Conservation (phyloP, 64 coral and sea anemone genomes). For the Stichodactyla mertensii region DNA sequence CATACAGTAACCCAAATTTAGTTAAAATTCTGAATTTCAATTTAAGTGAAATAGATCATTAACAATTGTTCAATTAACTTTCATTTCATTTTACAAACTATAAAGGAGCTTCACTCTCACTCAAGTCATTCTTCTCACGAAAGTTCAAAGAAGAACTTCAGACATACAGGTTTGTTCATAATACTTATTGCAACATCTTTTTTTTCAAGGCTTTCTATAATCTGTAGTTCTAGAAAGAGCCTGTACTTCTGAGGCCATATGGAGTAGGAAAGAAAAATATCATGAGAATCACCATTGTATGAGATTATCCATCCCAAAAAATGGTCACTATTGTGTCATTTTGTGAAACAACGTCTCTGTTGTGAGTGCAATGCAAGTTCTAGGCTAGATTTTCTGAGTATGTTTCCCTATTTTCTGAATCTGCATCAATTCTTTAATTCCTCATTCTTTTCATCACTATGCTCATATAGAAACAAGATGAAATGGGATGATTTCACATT, state of each 20-base stretch:
- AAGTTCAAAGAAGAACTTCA: slow-evolving; percentile 68
- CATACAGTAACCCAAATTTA: background rate
- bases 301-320: no score
- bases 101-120: slow-evolving; percentile 77
- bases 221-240: background rate
- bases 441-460: background rate
- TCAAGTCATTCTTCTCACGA: slow-evolving; percentile 82
- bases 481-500: slow-evolving; percentile 56
- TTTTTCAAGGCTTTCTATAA: background rate
- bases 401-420: no score
- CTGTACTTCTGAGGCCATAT: no score
- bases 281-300: no score
- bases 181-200: background rate
- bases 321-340: no score
- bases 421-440: background rate
- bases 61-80: background rate
- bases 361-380: no score
- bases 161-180: slow-evolving; percentile 62
- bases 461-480: slow-evolving; percentile 75
- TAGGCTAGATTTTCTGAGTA: no score
- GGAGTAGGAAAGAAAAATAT: no score
- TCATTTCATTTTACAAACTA: no score
- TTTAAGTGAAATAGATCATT: no score
- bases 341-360: no score
- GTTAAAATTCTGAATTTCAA: background rate